A percentile compares a stretch with the other conserved stretches of the same genome.
Conservation (phyloP, 1,140 invertebrate genomes). For the Battus philenor region DNA sequence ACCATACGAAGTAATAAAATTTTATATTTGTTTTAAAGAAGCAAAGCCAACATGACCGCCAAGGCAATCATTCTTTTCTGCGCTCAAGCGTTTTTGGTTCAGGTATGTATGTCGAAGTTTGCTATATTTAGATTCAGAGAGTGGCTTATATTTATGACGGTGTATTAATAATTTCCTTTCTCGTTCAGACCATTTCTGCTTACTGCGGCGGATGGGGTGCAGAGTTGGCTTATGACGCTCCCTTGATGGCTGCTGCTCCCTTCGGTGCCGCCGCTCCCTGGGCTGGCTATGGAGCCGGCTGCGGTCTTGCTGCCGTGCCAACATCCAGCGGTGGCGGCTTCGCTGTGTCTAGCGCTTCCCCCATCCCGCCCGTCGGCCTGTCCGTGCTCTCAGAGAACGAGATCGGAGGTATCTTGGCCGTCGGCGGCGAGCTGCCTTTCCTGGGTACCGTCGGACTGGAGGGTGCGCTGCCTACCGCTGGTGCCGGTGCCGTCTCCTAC, state of each 20-base stretch:
- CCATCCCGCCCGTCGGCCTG: slow-evolving; percentile 33
- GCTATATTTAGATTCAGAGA: no score
- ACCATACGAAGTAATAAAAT: no score
- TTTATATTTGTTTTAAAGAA: no score
- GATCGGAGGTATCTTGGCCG: slow-evolving; percentile 5
- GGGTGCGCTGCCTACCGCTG: slow-evolving; percentile 26
- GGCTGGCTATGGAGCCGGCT: slow-evolving; percentile 27
- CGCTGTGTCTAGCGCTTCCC: slow-evolving; percentile 28
- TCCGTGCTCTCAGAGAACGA: slow-evolving; percentile 25
- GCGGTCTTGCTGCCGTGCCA: slow-evolving; percentile 17
- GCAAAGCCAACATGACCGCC: slow-evolving; percentile 11
- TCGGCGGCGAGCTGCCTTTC: slow-evolving; percentile 6
- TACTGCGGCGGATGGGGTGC: slow-evolving; percentile 17
- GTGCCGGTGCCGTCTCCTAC: slow-evolving; percentile 30
- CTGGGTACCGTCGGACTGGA: slow-evolving; percentile 4
- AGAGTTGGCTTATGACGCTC: neutral
- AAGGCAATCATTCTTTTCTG: slow-evolving; percentile 23
- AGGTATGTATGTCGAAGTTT: slow-evolving; percentile 17
- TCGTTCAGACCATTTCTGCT: slow-evolving; percentile 20
- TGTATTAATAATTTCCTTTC: neutral
- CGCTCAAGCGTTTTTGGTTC: slow-evolving; percentile 25
- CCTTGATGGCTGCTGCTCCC: slow-evolving; percentile 2
- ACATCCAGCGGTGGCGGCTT: slow-evolving; percentile 29
- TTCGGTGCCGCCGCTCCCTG: slow-evolving; percentile 18
- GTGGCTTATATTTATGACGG: neutral